A percentile compares a stretch with the other conserved stretches of the same genome.
phyloP scores from a whole-genome alignment of 2,797 vertebrate genomes.

The Labeo calbasu region DNA sequence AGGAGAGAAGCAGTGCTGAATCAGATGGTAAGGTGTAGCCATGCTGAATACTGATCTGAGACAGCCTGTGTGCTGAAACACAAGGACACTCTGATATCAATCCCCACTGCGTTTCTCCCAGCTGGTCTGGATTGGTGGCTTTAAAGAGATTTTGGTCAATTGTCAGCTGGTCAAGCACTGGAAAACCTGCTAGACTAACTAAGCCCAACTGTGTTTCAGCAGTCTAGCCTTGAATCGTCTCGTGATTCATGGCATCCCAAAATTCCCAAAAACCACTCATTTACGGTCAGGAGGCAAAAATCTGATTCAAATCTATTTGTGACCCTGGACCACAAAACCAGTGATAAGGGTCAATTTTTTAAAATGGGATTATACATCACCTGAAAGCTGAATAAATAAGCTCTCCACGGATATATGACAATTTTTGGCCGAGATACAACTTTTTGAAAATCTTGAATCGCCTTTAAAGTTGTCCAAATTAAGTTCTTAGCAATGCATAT shows the following conservation, averaged over 20 bases:
- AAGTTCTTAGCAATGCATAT: no score
- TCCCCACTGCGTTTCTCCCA: not conserved
- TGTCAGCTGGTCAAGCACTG: not conserved
- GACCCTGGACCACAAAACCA: no score
- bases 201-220: not conserved
- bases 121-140: not conserved
- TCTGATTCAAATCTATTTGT: not conserved
- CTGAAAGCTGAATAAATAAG: no score
- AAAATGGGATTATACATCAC: no score
- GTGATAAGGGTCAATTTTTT: no score
- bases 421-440: no score
- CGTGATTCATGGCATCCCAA: not conserved
- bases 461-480: no score
- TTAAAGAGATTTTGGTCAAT: not conserved
- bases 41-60: slow-evolving; percentile 54
- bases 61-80: slow-evolving; percentile 45
- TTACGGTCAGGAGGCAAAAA: not conserved
- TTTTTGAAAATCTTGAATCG: no score
- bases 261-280: not conserved
- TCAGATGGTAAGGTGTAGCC: slow-evolving; percentile 45
- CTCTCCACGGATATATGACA: no score
- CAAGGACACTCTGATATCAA: not conserved
- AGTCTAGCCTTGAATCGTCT: not conserved
- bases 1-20: slow-evolving; percentile 22
- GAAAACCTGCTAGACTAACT: not conserved